Percentiles rank a stretch among this genome's conserved stretches.
phyloP scores from a whole-genome alignment of 2,113 vertebrate genomes.

The Rhinoderma darwinii region DNA sequence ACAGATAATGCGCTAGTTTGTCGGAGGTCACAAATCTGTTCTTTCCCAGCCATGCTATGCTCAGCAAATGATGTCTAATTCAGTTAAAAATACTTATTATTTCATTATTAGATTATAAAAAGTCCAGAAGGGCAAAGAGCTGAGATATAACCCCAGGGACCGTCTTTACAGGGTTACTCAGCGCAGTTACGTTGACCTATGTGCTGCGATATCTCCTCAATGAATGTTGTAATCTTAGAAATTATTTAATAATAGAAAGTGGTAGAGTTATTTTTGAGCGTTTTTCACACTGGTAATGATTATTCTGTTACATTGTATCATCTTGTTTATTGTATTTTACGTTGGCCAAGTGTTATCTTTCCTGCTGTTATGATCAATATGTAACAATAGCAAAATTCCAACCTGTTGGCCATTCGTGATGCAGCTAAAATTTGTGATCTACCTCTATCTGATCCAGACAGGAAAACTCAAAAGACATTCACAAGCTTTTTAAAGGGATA shows the following conservation, averaged over 20 bases:
- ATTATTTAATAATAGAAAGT: background rate
- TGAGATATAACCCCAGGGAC: background rate
- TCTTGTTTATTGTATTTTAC: no score
- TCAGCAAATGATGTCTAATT: background rate
- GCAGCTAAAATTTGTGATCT: no score
- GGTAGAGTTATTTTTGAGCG: background rate
- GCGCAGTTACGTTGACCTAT: background rate
- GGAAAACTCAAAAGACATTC: no score
- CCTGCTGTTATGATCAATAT: no score
- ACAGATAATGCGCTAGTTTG: slow-evolving; percentile 1
- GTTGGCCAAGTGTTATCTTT: no score
- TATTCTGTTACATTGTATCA: background rate
- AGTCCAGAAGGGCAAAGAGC: background rate
- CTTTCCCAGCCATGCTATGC: background rate
- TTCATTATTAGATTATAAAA: slow-evolving; percentile 18
- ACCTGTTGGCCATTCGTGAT: no score
- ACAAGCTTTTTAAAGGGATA: no score
- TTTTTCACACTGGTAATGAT: background rate
- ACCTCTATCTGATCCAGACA: no score
- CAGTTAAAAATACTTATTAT: slow-evolving; percentile 2
- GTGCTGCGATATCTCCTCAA: background rate
- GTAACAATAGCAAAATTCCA: no score
- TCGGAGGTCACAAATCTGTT: slow-evolving; percentile 22
- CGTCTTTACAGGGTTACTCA: background rate
- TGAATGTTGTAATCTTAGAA: background rate